Evolutionary conservation across 2,888 invertebrate species (phyloP).

Genomic region (Koerneria pararmatus): DNA sequence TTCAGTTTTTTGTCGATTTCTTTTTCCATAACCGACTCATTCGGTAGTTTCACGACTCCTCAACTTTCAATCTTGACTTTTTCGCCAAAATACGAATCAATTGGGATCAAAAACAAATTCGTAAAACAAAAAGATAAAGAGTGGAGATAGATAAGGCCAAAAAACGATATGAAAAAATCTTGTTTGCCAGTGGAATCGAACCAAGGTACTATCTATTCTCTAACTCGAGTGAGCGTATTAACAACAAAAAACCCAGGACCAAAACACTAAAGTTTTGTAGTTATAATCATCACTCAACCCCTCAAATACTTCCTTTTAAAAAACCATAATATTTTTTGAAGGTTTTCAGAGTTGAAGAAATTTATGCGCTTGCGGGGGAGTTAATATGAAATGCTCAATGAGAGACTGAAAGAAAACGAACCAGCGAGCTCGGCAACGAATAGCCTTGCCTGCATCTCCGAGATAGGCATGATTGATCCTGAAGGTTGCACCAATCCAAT

Average conservation of each 20-base stretch:
- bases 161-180: no score
- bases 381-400: not conserved
- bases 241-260: not conserved
- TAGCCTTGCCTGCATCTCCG: constrained; percentile 61
- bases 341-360: not conserved
- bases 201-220: no score
- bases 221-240: no score
- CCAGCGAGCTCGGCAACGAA: constrained; percentile 41
- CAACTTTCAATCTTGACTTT: constrained; percentile 29
- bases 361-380: not conserved
- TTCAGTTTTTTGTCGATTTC: constrained; percentile 57
- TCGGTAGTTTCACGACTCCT: constrained; percentile 56
- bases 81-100: no score
- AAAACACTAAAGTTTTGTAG: not conserved
- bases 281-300: not conserved
- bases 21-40: constrained; percentile 57
- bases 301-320: not conserved
- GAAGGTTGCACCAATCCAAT: constrained; percentile 62
- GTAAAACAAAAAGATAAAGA: no score
- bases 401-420: not conserved
- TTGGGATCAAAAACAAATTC: no score
- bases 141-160: not conserved
- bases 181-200: no score
- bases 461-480: constrained; percentile 62
- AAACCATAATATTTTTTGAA: not conserved